Base-by-base conservation (phyloP, 1,140 invertebrate genomes). In the Hypsibius dujardini region DNA sequence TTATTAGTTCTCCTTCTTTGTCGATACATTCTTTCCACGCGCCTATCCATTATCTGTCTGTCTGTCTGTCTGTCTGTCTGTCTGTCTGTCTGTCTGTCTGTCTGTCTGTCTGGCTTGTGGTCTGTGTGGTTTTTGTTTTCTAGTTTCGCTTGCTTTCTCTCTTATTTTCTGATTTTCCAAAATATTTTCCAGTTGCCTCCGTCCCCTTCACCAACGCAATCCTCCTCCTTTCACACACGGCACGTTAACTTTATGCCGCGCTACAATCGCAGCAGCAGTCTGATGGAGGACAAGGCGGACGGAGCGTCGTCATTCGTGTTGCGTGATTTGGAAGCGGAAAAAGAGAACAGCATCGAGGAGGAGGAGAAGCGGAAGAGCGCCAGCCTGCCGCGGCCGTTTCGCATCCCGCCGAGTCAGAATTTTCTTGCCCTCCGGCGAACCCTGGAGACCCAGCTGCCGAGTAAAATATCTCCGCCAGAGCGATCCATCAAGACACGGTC, bases 251-350 rank as follows among this genome's bases (percentile, higher is more conserved):
- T 56, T n/a, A n/a, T n/a, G 50, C n/a, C 50, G n/a, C 50, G 50
- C 50, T 56, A 7, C 50, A 56, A 56, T n/a, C 50, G 50, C 7
- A n/a, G 7, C 50, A 56, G 50, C 50, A 56, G 50, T 56, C n/a
- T 56, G 70, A n/a, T 56, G 70, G 28, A 70, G 70, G 28, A 70
- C 12, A n/a, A 70, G 70, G 2, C 47, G n/a, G n/a, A n/a, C n/a
- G n/a, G n/a, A n/a, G n/a, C n/a, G n/a, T n/a, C n/a, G n/a, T n/a
- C n/a, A n/a, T n/a, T n/a, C n/a, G n/a, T n/a, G n/a, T n/a, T n/a
- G n/a, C 3, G 14, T 15, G 46, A 71, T 15, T 3, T 14, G 60
- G 45, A 71, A 15, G n/a, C 12, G 67, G 46, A 71, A 70, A 46
- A 71, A 46, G 46, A 71, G 71, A 46, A 71, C 40, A 46, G 12